Conservation (phyloP, 2,888 invertebrate species). For the Trichopoda pennipes region DNA sequence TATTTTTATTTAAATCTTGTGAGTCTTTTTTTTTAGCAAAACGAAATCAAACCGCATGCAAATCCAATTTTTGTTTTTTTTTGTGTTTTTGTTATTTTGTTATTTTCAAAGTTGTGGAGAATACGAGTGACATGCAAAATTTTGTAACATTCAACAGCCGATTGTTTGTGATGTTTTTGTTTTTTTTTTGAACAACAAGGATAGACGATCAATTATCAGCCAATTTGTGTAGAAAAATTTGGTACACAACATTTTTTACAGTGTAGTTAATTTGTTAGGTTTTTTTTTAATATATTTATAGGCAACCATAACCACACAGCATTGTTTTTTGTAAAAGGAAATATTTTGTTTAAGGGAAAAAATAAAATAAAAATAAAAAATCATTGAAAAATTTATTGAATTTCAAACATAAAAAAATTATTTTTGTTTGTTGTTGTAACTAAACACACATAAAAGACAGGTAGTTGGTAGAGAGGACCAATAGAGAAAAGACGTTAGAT, state of each 20-base stretch:
- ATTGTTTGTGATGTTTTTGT: constrained; percentile 1
- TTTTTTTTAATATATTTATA: constrained; percentile 63
- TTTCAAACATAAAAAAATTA: constrained; percentile 28
- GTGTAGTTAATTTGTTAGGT: constrained; percentile 62
- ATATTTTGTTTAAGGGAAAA: constrained; percentile 29
- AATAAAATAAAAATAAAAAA: constrained; percentile 66
- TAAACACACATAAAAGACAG: constrained; percentile 20
- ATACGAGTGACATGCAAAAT: constrained; percentile 66
- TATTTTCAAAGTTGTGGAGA: constrained; percentile 42
- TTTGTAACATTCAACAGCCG: constrained; percentile 35
- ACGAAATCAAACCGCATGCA: constrained; percentile 63
- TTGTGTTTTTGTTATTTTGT: no score
- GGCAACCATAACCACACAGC: constrained; percentile 75
- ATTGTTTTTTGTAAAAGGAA: constrained; percentile 53
- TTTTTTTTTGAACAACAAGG: not conserved
- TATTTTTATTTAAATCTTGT: constrained; percentile 67
- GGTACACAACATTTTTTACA: constrained; percentile 63
- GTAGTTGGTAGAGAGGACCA: not conserved
- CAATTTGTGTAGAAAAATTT: constrained; percentile 62
- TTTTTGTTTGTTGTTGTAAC: constrained; percentile 5
- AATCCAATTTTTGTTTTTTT: constrained; percentile 29
- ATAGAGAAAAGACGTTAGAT: not conserved
- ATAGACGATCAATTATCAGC: constrained; percentile 39
- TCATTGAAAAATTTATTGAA: constrained; percentile 43
- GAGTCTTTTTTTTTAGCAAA: constrained; percentile 43